Base-by-base conservation (phyloP, 2,797 vertebrate species). In the Lutjanus argentimaculatus region DNA sequence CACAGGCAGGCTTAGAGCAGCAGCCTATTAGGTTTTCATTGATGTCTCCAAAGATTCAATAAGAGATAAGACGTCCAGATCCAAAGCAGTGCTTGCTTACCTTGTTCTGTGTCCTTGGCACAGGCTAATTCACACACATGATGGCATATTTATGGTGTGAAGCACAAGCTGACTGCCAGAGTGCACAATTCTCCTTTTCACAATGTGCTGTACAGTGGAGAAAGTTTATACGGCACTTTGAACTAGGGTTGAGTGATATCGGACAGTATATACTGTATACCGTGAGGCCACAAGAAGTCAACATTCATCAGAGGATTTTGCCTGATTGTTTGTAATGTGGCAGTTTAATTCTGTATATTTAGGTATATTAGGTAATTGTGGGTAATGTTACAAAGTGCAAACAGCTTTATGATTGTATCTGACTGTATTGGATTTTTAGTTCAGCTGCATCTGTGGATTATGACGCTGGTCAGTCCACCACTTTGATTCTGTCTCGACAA, bases 11-110 rank as follows among this genome's bases (percentile, higher is more conserved):
- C 76, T 82, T 67, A 75, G 74, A 78, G 71, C 76, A 77, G 71
- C 84, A 86, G 80, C 72, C 85, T 51, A 84, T 87, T 89, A 76
- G 63, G 66, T 83, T 90, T 86, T 71, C 83, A 86, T 81, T 80
- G 74, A 90, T 83, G 85, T 85, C 77, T 83, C 80, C 55, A 71
- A 75, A 76, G 81, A 91, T 84, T 90, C 78, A 89, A 83, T 85
- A 80, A 86, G 78, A 77, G 84, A 88, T 86, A 86, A 81, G 12
- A 4, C 0, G 5, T 30, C 63, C 62, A 59, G 61, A 83, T 83
- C 59, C 77, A 79, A 89, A 80, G 82, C 73, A 78, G 45, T 30
- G 67, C 79, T 79, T 64, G 21, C 63, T 74, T 66, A 65, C 67
- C 63, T 83, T 73, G 65, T 49, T 80, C 71, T 82, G 21, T 82